Base-by-base conservation (phyloP, 2,888 invertebrate genomes). In the Polymixis lichenea region DNA sequence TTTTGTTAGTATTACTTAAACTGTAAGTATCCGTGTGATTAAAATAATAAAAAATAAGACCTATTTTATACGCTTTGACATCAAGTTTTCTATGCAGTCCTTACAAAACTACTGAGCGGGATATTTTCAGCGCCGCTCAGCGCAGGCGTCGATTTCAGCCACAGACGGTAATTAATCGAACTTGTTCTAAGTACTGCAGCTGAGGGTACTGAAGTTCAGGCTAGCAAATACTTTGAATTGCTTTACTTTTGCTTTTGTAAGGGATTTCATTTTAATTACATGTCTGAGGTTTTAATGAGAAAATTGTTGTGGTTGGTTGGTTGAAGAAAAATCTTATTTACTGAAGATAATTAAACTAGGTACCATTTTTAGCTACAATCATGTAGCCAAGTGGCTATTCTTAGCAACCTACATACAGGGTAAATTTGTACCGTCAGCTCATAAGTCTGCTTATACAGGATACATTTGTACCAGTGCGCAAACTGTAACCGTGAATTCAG, bases 91-190 rank as follows among this genome's bases (percentile, higher is more conserved):
- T 60, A 22, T 49, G 46, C 22, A 60, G 19, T 65, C 8, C 46
- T 66, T 28, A 66, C 25, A 62, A 38, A 69, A 73, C 62, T 84
- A n/a, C 13, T 4, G 81, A 58, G 58, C 15, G 38, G 19, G 32
- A 64, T 68, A 38, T 49, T 60, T 64, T 28, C 67, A 53, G 58
- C 32, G 25, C 11, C 43, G 8, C 32, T 19, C 55, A 56, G 46
- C 0, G 55, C 32, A 70, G 69, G 78, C 82, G 83, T 83, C 77
- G 70, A 82, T 85, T 67, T 64, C 76, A 64, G 32, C 55, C 62
- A 69, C 66, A 83, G 56, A 67, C 66, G 64, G 76, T 86, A 86
- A 86, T 87, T 86, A 86, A 86, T 87, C 66, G 80, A 87, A 86
- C 72, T 86, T 76, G 67, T 65, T 69, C 56, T 70, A 75, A 76